Conservation (phyloP, 2,888 invertebrate species). For the Theretra japonica region DNA sequence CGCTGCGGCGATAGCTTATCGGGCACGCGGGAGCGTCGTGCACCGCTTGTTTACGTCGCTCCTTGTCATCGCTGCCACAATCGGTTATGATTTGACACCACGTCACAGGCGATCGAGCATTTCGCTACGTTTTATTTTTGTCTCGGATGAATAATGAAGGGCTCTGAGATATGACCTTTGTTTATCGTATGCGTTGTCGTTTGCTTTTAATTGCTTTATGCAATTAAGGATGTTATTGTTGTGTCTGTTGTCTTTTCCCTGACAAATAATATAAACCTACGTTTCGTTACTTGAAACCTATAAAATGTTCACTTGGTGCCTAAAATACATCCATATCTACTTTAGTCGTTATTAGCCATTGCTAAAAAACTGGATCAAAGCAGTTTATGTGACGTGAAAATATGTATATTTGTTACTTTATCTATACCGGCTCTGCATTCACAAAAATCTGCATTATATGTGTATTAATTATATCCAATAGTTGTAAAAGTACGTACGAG, state of each 20-base stretch:
- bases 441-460: too few relatives aligned
- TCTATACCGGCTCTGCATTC: too few relatives aligned
- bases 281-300: too few relatives aligned
- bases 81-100: neutral
- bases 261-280: neutral
- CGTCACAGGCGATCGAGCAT: constrained; percentile 11
- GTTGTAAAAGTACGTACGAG: neutral
- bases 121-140: neutral
- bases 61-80: neutral
- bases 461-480: too few relatives aligned
- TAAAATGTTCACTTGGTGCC: too few relatives aligned
- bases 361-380: too few relatives aligned
- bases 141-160: neutral
- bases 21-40: constrained; percentile 20
- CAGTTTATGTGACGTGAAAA: too few relatives aligned
- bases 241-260: neutral
- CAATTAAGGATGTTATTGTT: neutral
- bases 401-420: too few relatives aligned
- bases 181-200: neutral
- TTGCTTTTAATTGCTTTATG: neutral
- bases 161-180: neutral
- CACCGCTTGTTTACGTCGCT: constrained; percentile 13
- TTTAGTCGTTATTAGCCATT: too few relatives aligned
- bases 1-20: constrained; percentile 25
- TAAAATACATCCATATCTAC: too few relatives aligned